Evolutionary conservation across 2,888 invertebrate species (phyloP), one percentile per base, ranked within the genome.

Genomic region (Eupithecia tripunctaria): DNA sequence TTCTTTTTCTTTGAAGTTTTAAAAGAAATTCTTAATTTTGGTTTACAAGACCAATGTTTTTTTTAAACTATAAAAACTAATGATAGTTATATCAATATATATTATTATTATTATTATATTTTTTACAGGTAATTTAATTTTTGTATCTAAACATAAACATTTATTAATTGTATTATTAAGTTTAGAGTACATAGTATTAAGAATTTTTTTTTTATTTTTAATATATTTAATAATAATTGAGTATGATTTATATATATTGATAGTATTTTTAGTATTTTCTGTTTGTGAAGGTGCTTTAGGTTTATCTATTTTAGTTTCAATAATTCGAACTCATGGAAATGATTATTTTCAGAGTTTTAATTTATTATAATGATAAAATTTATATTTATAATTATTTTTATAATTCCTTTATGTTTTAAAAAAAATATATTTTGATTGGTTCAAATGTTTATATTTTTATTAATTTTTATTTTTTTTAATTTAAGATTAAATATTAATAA

Each of bases 31-130:
- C 89, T 95, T 95, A 95, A 89, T 92, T 94, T 95, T 96, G 95
- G 83, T 95, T 96, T 96, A 96, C 95, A 96, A 96, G 95, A 96
- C 94, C 95, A 95, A 95, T 94, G 91, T 96, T 96, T 96, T n/a
- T 96, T 81, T 95, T 96, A 95, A 96, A 96, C 94, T 96, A 95
- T 95, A 95, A 95, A 95, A 95, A 85, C 84, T 83, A 78, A 75
- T 95, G 93, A 90, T 93, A 90, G 88, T 90, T 81, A 80, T 84
- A 77, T 81, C 91, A 86, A 90, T 91, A 81, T 88, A 82, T 85
- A 76, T 92, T 77, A 81, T 94, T 81, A 85, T 89, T 86, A 86
- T 92, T 85, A 80, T 93, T 88, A 92, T 95, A 84, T 92, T 90
- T 94, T 82, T 95, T 85, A 75, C 92, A 72, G 95, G 95, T 0